phyloP scores from a whole-genome alignment of 1,140 invertebrate species.

The Maniola jurtina region DNA sequence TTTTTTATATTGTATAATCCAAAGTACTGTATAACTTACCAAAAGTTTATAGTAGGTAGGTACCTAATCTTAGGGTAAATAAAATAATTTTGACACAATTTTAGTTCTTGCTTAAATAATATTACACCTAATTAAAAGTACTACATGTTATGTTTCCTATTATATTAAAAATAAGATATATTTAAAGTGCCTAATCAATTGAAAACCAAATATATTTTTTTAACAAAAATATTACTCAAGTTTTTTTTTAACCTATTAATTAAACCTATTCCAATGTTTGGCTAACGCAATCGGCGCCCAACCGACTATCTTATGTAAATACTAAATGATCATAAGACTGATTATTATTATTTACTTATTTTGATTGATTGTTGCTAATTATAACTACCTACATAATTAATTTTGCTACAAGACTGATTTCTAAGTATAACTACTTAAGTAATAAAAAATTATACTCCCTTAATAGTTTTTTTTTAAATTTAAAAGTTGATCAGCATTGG shows the following conservation, averaged over 20 bases:
- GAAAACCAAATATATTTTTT: slow-evolving; percentile 9
- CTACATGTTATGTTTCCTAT: background rate
- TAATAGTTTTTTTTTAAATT: no score
- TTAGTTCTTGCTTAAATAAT: background rate
- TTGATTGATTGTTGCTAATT: no score
- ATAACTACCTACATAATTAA: no score
- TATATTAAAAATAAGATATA: slow-evolving; percentile 2
- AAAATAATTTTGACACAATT: no score
- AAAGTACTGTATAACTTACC: background rate
- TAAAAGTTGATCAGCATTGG: no score
- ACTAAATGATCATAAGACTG: no score
- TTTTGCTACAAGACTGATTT: no score
- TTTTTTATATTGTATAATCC: background rate
- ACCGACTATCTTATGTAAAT: no score
- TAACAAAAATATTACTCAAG: background rate
- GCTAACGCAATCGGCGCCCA: no score
- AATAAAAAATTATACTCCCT: no score
- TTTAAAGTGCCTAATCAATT: background rate
- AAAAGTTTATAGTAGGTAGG: background rate
- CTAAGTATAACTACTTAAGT: no score
- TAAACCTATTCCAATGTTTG: background rate
- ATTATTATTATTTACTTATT: no score
- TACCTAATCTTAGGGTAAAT: background rate
- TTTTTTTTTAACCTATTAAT: background rate
- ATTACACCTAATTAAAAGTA: background rate